Base-by-base conservation (phyloP, 2,888 invertebrate genomes). In the Ochropacha duplaris region DNA sequence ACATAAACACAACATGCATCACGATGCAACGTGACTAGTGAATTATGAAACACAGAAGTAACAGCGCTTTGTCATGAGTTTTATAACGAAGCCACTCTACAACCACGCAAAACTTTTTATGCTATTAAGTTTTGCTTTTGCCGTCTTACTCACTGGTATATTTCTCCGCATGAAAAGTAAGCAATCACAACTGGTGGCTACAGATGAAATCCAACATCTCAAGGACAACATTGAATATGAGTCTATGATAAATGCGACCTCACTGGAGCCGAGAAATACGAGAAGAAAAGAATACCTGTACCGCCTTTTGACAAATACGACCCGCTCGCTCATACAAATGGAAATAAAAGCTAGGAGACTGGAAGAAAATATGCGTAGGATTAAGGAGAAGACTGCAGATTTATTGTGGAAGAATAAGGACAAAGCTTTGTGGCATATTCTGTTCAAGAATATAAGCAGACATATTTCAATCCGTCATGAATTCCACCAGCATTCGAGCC, bases 371-470 rank as follows among this genome's bases (percentile, higher is more conserved):
- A 93, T 93, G 87, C 92, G 92, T 80, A 88, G 93, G 87, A 93
- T 93, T 87, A 92, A 91, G 80, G 93, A 93, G 84, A 92, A 89
- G 83, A 93, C 93, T 78, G 87, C 90, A 76, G 93, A 92, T 89
- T 90, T 93, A 87, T 88, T 93, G 83, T 93, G 93, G 93, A 93
- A 93, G 82, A 90, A 92, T 78, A 93, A 93, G 74, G 93, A 93
- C 76, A 93, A 92, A 84, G 90, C 93, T 55, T 71, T 93, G 74
- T 93, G 93, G 93, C 92, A 92, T 74, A 93, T 93, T 80, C 76
- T 93, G 65, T 93, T 93, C 74, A 93, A 93, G 78, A 93, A 93
- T 80, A 92, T 93, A 74, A 93, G 92, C 81, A 88, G 88, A 71
- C 92, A 93, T 75, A 88, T 93, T 77, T 86, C 92, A 65, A 91